Evolutionary conservation across 2,113 vertebrate genomes (phyloP).

Genomic region (Dipodomys spectabilis): DNA sequence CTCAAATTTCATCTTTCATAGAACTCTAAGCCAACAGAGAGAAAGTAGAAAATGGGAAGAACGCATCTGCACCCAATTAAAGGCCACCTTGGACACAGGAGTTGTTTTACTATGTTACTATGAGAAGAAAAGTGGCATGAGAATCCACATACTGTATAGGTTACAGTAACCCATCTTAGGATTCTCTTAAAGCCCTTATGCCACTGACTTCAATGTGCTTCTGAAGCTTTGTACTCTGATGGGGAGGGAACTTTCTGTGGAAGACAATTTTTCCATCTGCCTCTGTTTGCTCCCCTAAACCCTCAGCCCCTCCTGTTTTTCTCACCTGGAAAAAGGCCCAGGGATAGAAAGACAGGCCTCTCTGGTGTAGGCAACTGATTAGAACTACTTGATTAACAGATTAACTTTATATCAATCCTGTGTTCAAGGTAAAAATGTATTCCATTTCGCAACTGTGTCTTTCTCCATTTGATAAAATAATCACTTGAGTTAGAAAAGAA

Average conservation of each 20-base stretch:
- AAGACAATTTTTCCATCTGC: neutral
- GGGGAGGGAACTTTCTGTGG: neutral
- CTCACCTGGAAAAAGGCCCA: neutral
- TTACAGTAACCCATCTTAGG: neutral
- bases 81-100: neutral
- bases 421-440: neutral
- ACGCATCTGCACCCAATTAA: neutral
- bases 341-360: neutral
- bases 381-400: neutral
- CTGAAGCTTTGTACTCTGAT: neutral
- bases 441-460: neutral
- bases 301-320: neutral
- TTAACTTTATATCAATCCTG: neutral
- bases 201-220: neutral
- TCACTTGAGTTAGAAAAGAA: neutral
- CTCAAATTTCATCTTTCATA: neutral
- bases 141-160: neutral
- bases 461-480: neutral
- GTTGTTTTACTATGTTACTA: neutral
- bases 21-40: neutral
- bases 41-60: neutral
- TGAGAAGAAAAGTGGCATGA: neutral
- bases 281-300: neutral
- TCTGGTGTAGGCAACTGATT: neutral
- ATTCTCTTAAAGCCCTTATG: slow-evolving; percentile 13